Evolutionary conservation across 2,113 vertebrate genomes (phyloP).

Genomic region (Canis aureus): DNA sequence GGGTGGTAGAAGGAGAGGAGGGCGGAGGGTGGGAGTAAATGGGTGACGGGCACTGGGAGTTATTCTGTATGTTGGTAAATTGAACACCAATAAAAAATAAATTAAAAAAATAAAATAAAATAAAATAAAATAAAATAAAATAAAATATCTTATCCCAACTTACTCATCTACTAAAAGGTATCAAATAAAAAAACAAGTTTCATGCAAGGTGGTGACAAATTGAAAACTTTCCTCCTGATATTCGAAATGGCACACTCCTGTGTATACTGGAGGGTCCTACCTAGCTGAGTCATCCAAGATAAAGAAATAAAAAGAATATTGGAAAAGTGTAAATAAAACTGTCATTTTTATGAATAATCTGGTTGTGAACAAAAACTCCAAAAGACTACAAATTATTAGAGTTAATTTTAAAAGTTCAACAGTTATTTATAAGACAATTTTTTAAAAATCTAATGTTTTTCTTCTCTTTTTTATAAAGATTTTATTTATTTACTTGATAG

Average conservation of each 20-base stretch:
- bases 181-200: not conserved
- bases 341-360: not conserved
- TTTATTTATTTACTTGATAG: too few relatives aligned
- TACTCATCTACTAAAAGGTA: not conserved
- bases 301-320: not conserved
- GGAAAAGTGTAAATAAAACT: not conserved
- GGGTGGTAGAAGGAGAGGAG: too few relatives aligned
- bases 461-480: not conserved
- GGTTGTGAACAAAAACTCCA: not conserved
- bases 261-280: not conserved
- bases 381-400: not conserved
- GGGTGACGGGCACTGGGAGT: too few relatives aligned
- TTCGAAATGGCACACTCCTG: not conserved
- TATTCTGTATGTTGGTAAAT: too few relatives aligned
- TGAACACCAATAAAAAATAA: too few relatives aligned
- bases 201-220: not conserved
- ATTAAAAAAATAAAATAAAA: too few relatives aligned
- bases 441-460: not conserved
- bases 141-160: not conserved
- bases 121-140: not conserved
- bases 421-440: not conserved
- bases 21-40: too few relatives aligned
- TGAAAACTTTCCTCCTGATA: not conserved
- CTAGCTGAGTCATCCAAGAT: not conserved
- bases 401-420: not conserved